Evolutionary conservation across 1,140 invertebrate genomes (phyloP), one percentile per base, ranked within the genome.

Genomic region (Zaprionus tsacasi): DNA sequence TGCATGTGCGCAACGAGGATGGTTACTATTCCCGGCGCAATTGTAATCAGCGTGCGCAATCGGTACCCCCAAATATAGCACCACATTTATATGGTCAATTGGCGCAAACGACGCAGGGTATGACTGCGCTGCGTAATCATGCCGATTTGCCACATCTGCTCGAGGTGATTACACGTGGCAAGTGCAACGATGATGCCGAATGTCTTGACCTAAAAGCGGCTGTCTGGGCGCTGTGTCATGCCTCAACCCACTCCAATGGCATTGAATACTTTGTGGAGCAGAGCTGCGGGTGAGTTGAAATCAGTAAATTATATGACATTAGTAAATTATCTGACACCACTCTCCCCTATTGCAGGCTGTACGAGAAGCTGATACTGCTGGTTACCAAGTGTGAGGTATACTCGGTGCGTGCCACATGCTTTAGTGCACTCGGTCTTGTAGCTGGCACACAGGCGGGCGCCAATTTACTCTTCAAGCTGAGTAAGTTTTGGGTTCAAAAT

Each of bases 41-140:
- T 79, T 91, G 80, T 83, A 81, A 82, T 40, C 87, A 91, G 36
- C 91, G 94, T 5, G 77, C 87, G 1, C 81, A 93, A n/a, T 81
- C 91, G 21, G 92, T 87, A 12, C 93, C 76, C 3, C 93, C 93
- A 4, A 93, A 93, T 88, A 93, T 98, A 12, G 96, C 96, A 3
- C 96, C 96, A 0, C 98, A 99, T 94, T 93, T 99, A 10, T 97
- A 99, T 92, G 97, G 97, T 0, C 97, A 98, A 88, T 94, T 99
- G 33, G 96, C 95, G 0, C 96, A 97, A 81, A 96, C 97, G 80
- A 93, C 95, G 27, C 93, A 95, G 27, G 97, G 98, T 0, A 93
- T 96, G 76, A 94, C 96, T 17, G 90, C 96, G 1, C 83, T 98
- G 1, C 83, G 94, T 3, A 92, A 93, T 45, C 89, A 93, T 70